Base-by-base conservation (phyloP, 2,113 vertebrate genomes). In the Varanus komodoensis region DNA sequence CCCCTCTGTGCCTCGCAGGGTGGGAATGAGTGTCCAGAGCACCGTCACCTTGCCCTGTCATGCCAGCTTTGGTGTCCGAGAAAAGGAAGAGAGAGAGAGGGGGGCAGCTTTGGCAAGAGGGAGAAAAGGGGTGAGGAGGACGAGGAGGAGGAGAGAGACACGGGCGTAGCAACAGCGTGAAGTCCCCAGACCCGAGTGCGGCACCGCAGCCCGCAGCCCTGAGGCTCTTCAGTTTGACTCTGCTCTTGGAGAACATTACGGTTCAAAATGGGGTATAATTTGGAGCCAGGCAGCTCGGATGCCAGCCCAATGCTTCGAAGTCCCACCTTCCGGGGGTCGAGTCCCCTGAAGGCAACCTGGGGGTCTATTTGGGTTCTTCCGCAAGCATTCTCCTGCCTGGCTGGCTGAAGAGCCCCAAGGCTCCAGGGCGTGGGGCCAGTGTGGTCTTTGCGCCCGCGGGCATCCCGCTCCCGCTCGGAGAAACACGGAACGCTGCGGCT, bases 121-220 rank as follows among this genome's bases (percentile, higher is more conserved):
- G 23, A 23, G 17, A 89, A n/a, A 32, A 7, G 27, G 34, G 21
- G 1, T 8, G 15, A 27, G 29, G 5, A 8, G 11, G 52, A 15
- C 5, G 9, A 15, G 14, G 21, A 61, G 25, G 52, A 64, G n/a
- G 9, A 8, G 9, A 8, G 9, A 25, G 19, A 3, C 6, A 6
- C 61, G 34, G 75, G 77, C 23, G 34, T 25, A 4, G 19, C 73
- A 8, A 61, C n/a, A 19, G 14, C n/a, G 5, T 77, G 52, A 32
- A 4, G 3, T 14, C 38, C 44, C 3, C 15, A 23, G 23, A 1
- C 0, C 0, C 9, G 68, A 50, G 6, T n/a, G 2, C 34, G 32
- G 1, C 74, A 8, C n/a, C 34, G 12, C 2, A 9, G 19, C 19
- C 69, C 48, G 17, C 27, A 67, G 44, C 3, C 7, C 5, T 2